These are phyloP conservation scores for Andricus grossulariae DNA, from an alignment of 1,140 invertebrate genomes.

Conservation along the genomic window DNA sequence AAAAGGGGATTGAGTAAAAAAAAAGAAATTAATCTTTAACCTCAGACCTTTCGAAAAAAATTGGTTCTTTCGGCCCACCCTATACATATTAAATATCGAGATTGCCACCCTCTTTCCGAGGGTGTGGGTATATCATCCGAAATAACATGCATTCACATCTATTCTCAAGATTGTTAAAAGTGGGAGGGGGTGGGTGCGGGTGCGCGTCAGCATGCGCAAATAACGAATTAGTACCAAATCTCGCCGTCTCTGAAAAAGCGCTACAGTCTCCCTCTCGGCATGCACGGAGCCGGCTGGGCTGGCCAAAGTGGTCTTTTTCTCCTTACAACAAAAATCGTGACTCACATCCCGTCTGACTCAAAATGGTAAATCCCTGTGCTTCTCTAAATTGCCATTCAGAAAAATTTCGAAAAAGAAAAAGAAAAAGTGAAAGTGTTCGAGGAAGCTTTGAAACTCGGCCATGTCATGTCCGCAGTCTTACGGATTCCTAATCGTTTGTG, in stretches of 20 bases:
- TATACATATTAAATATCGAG: no score
- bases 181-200: constrained; percentile 50
- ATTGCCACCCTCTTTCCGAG: constrained; percentile 33
- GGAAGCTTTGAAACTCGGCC: no score
- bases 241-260: constrained; percentile 57
- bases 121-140: constrained; percentile 28
- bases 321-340: constrained; percentile 34
- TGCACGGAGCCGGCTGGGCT: constrained; percentile 68
- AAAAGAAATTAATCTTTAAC: no score
- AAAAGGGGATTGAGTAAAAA: no score
- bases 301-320: constrained; percentile 47
- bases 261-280: constrained; percentile 69
- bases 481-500: neutral
- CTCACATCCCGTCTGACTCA: constrained; percentile 46
- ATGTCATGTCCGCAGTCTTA: neutral
- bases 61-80: no score
- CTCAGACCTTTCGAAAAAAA: no score
- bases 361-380: constrained; percentile 60
- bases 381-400: neutral
- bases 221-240: constrained; percentile 61
- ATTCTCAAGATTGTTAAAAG: constrained; percentile 43
- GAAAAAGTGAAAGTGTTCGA: neutral
- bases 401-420: neutral
- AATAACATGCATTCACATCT: constrained; percentile 40
- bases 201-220: constrained; percentile 68